Evolutionary conservation across 1,140 invertebrate genomes (phyloP).

Genomic region (Eriosoma lanigerum): DNA sequence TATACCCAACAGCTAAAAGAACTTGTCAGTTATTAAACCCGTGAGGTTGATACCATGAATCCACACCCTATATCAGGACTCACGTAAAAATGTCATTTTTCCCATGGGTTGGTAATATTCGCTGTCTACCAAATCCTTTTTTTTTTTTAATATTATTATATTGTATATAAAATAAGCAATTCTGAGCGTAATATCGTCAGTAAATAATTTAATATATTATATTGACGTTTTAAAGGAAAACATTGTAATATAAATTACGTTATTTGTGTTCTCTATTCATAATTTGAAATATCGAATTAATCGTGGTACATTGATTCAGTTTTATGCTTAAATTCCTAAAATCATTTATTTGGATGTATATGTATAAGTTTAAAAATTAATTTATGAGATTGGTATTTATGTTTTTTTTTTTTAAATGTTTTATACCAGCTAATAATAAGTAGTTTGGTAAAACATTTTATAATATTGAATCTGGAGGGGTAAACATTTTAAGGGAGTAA

Average conservation of each 20-base stretch:
- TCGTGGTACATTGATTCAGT: too few species aligned
- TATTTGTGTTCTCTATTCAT: not conserved
- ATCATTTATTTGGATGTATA: too few species aligned
- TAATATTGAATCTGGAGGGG: not conserved
- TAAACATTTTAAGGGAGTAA: not conserved
- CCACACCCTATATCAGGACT: conserved; percentile 14
- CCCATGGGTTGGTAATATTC: conserved; percentile 28
- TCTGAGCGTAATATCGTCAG: not conserved
- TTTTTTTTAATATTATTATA: conserved; percentile 2
- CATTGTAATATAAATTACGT: not conserved
- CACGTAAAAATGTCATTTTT: conserved; percentile 21
- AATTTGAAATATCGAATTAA: too few species aligned
- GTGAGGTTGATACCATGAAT: conserved; percentile 36
- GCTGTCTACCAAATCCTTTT: conserved; percentile 19
- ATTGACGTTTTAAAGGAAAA: not conserved
- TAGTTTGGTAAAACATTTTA: not conserved
- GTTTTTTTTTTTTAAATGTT: not conserved
- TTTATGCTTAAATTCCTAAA: too few species aligned
- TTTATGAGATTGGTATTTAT: not conserved
- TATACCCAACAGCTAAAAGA: conserved; percentile 21
- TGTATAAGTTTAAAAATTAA: not conserved
- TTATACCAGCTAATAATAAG: not conserved
- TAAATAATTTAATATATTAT: conserved; percentile 8
- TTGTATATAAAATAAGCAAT: too few species aligned
- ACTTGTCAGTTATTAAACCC: conserved; percentile 49